Evolutionary conservation across 2,113 vertebrate genomes (phyloP).

Genomic region (Megaleporinus macrocephalus): DNA sequence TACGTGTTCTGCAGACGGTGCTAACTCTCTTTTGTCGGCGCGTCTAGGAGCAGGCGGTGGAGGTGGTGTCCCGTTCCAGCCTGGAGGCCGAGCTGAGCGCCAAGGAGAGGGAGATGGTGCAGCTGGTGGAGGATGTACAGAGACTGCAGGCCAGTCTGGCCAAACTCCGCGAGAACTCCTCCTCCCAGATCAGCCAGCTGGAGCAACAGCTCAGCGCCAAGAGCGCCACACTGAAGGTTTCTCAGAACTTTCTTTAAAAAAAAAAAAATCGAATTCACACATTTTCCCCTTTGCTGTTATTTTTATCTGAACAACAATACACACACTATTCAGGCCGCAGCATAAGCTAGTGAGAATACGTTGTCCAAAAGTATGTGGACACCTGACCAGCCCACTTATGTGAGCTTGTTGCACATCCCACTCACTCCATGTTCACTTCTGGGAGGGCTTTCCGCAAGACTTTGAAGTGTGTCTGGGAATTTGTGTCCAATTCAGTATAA

Average conservation of each 20-base stretch:
- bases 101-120: conserved; percentile 94
- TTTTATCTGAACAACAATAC: too few relatives aligned
- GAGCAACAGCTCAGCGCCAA: conserved; percentile 94
- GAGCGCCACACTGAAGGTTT: conserved; percentile 88
- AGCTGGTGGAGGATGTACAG: conserved; percentile 97
- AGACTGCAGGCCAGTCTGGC: conserved; percentile 96
- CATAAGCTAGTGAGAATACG: too few relatives aligned
- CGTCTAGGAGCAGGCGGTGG: conserved; percentile 42
- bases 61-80: conserved; percentile 82
- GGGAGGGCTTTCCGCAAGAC: too few relatives aligned
- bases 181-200: conserved; percentile 91
- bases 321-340: too few relatives aligned
- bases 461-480: too few relatives aligned
- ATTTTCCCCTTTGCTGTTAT: too few relatives aligned
- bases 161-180: conserved; percentile 92
- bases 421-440: too few relatives aligned
- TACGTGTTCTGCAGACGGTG: background rate
- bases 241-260: background rate
- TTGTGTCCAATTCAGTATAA: too few relatives aligned
- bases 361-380: too few relatives aligned
- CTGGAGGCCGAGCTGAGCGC: conserved; percentile 93
- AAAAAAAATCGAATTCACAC: background rate
- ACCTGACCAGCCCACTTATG: too few relatives aligned
- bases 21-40: conserved; percentile 11
- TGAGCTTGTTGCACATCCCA: too few relatives aligned